Evolutionary conservation across 2,113 vertebrate species (phyloP).

Genomic region (Pelvicachromis taeniatus): DNA sequence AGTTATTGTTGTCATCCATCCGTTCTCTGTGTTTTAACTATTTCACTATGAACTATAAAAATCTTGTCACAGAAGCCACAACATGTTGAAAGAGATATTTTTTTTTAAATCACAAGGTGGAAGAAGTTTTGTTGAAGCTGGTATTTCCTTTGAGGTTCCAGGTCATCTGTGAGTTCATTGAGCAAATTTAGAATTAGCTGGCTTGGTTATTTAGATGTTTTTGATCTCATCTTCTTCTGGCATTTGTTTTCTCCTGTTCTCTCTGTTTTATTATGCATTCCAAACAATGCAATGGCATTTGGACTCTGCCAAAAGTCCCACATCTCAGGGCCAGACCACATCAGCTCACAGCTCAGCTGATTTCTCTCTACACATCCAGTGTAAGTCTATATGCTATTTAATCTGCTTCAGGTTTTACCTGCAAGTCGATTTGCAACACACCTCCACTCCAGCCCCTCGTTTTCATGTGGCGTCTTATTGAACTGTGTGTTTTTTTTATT

Average conservation of each 20-base stretch:
- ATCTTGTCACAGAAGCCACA: background rate
- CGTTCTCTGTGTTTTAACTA: background rate
- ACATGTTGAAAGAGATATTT: no score
- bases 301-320: background rate
- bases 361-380: background rate
- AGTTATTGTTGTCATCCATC: no score
- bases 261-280: background rate
- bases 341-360: background rate
- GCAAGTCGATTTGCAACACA: background rate
- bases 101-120: rapidly evolving
- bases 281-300: no score
- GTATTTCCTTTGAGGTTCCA: background rate
- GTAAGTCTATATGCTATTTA: background rate
- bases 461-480: background rate
- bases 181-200: no score
- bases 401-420: background rate
- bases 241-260: background rate
- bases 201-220: background rate
- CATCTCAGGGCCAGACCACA: background rate
- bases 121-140: background rate
- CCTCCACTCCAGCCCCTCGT: background rate
- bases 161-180: background rate
- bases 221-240: background rate
- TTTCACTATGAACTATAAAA: background rate
- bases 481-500: rapidly evolving